These are phyloP conservation scores for Mastomys natalensis DNA, from an alignment of 2,113 vertebrate species.

Conservation along the genomic window DNA sequence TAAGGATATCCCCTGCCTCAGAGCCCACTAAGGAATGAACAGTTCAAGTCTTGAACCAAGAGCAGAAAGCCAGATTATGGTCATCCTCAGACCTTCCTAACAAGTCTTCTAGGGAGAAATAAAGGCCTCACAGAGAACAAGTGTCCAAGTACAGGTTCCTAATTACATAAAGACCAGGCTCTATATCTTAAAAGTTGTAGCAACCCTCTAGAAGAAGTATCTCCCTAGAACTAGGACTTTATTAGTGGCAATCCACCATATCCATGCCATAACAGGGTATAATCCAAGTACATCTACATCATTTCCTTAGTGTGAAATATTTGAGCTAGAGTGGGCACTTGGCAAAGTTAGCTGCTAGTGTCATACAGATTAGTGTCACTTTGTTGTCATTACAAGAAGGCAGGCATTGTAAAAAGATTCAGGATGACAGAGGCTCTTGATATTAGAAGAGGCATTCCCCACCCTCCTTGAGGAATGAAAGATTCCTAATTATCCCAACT, in stretches of 20 bases:
- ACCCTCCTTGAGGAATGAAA: background rate
- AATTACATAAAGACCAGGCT: background rate
- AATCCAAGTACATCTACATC: fast-evolving
- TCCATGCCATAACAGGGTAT: background rate
- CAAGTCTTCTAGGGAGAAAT: background rate
- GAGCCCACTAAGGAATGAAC: background rate
- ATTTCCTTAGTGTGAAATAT: background rate
- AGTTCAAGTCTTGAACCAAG: background rate
- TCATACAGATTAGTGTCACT: background rate
- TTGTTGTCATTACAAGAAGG: fast-evolving
- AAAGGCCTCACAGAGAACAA: background rate
- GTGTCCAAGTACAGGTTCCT: background rate
- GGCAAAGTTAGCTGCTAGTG: fast-evolving
- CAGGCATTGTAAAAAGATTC: background rate
- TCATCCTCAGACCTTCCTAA: no score
- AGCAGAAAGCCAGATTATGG: background rate
- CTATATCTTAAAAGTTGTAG: background rate
- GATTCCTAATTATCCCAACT: fast-evolving
- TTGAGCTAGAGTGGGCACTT: background rate
- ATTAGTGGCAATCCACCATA: background rate
- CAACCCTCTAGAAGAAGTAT: no score
- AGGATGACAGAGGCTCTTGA: background rate
- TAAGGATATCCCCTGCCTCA: background rate
- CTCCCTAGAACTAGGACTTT: background rate
- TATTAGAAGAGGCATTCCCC: background rate